phyloP scores from a whole-genome alignment of 2,113 vertebrate species.

The Chlamydotis undulata region DNA sequence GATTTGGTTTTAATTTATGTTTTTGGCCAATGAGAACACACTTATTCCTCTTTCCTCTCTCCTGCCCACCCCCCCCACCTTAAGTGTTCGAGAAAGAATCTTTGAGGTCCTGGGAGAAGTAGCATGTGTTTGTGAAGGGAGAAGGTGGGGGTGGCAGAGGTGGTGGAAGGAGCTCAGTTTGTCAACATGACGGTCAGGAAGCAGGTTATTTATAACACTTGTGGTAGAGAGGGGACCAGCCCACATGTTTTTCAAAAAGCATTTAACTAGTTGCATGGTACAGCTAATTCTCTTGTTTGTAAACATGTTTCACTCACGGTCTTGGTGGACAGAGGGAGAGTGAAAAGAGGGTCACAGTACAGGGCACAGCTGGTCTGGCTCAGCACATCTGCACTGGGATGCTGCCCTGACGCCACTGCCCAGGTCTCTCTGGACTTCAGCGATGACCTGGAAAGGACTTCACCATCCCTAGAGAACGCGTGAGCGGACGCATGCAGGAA shows the following conservation, averaged over 20 bases:
- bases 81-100: not conserved
- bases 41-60: not conserved
- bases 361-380: not conserved
- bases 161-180: constrained; percentile 57
- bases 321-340: not conserved
- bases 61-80: no score
- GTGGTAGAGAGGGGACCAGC: constrained; percentile 34
- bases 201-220: constrained; percentile 25
- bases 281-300: constrained; percentile 20
- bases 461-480: not conserved
- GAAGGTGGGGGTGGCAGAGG: constrained; percentile 36
- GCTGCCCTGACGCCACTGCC: not conserved
- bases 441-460: not conserved
- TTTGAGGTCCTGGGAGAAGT: not conserved
- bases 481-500: fast-evolving
- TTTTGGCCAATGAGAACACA: not conserved
- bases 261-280: not conserved
- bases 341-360: not conserved
- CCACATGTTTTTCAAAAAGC: constrained; percentile 27
- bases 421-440: not conserved
- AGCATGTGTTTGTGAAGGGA: constrained; percentile 15
- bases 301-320: not conserved
- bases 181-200: constrained; percentile 59
- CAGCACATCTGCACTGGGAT: fast-evolving
- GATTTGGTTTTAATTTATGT: not conserved